Evolutionary conservation across 2,113 vertebrate genomes (phyloP), one percentile per base, ranked within the genome.

Genomic region (Apteryx mantelli): DNA sequence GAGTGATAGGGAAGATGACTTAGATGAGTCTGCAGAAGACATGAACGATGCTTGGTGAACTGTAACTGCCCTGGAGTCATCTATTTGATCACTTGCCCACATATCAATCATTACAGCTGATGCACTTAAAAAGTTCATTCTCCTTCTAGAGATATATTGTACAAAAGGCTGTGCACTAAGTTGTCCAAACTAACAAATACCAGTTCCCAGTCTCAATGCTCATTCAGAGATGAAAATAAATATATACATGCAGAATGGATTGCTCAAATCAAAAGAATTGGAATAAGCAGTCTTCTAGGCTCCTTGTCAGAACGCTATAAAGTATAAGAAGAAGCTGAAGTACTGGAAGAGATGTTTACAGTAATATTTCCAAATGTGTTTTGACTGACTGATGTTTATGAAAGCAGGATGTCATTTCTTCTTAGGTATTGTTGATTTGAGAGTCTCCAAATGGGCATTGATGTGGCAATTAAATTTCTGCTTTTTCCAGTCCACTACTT

Each of bases 31-130:
- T 94, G 55, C 46, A 70, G 71, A 95, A 85, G 26, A n/a, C 77
- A 96, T 13, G 24, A 88, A 79, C 65, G 24, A 76, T 94, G 63
- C 9, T 82, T 14, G 3, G 58, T 95, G 96, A 95, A 91, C 84
- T 86, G 58, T 92, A 74, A 74, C 30, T 89, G 44, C 44, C 78
- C 53, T 73, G 52, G 22, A 91, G 79, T 66, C 52, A 88, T 80
- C 58, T 81, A 30, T 38, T 77, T 95, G 70, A 66, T 91, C 86
- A 63, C 16, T 86, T 94, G 63, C 36, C 26, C 36, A 70, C 44
- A 58, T 74, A 44, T 38, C 86, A 70, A 55, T 74, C 76, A 28
- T 73, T 95, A 87, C 32, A 95, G 26, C 13, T 76, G 70, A 87
- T 70, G 63, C 20, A 63, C 55, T 89, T 93, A 36, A 58, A 82